Evolutionary conservation across 2,113 vertebrate genomes (phyloP), one percentile per base, ranked within the genome.

Genomic region (Psittacula cyanocephala): DNA sequence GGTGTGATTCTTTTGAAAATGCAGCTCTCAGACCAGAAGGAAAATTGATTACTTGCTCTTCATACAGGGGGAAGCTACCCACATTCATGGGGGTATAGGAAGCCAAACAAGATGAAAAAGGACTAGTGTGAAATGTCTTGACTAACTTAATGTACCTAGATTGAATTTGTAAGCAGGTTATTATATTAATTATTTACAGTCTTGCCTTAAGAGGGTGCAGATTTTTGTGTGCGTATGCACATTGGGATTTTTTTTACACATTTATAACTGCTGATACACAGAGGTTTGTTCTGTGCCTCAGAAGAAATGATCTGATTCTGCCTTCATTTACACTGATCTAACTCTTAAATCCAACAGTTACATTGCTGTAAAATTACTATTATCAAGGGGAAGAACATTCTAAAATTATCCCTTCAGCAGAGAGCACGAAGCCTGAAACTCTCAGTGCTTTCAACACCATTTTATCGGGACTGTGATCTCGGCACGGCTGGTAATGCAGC

Each of bases 331-430:
- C 81, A 81, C 63, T 43, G 90, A 92, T 94, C 80, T 85, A 76
- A 84, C 92, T 93, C 88, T 91, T 64, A 89, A 94, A 95, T 87
- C 79, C 92, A 94, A 96, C 92, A 93, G 95, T 50, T 91, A 87
- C 88, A 79, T 14, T 76, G 90, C 93, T 96, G 95, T 76, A 94
- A 86, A 96, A 97, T 91, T 92, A 96, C 92, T 96, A 94, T 94
- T 92, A 96, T 93, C 86, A 91, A 88, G 90, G 86, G 91, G 92
- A 96, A 95, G 96, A 95, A 95, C 84, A 84, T 94, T 96, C 93
- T 96, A 96, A 97, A 97, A 96, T 95, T 97, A 96, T 92, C 92
- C 35, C 68, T 92, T 86, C 37, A 7, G 77, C 72, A 68, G 90
- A 87, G 39, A 95, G 91, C 65, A 86, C 1, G 7, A 78, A 96